These are phyloP conservation scores for Squalus acanthias DNA, from an alignment of 2,797 vertebrate genomes.

Conservation along the genomic window DNA sequence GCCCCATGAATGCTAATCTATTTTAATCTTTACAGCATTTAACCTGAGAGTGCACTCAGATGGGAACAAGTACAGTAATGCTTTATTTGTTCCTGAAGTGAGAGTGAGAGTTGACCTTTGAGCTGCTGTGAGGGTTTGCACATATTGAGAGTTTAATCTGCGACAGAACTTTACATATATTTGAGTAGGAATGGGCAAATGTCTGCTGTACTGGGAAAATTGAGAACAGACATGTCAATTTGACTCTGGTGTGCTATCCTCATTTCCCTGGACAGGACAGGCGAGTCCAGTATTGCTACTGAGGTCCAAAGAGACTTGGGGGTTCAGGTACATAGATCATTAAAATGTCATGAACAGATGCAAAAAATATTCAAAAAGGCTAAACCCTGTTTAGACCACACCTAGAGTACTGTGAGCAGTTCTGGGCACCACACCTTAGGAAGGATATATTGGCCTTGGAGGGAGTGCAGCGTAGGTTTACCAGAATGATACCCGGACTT, in stretches of 20 bases:
- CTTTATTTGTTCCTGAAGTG: neutral
- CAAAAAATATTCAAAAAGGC: too few species aligned
- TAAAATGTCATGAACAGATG: too few species aligned
- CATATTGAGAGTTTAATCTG: constrained; percentile 2
- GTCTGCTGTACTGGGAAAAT: neutral
- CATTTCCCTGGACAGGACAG: neutral
- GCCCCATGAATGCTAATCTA: neutral
- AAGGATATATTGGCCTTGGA: too few species aligned
- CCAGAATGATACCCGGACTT: too few species aligned
- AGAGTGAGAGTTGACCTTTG: neutral
- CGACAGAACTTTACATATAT: neutral
- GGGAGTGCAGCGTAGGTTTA: too few species aligned
- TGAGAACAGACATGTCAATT: neutral
- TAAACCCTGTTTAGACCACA: too few species aligned
- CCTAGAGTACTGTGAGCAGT: too few species aligned
- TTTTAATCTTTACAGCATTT: neutral
- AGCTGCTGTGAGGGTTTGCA: neutral
- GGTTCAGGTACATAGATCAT: too few species aligned
- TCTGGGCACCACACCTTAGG: too few species aligned
- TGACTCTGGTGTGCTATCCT: neutral
- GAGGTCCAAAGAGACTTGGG: neutral
- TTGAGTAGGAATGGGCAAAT: neutral
- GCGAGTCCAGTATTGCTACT: neutral
- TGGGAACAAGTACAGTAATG: neutral
- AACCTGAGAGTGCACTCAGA: neutral